phyloP scores from a whole-genome alignment of 2,888 invertebrate species.

The Drosophila sordidapex region DNA sequence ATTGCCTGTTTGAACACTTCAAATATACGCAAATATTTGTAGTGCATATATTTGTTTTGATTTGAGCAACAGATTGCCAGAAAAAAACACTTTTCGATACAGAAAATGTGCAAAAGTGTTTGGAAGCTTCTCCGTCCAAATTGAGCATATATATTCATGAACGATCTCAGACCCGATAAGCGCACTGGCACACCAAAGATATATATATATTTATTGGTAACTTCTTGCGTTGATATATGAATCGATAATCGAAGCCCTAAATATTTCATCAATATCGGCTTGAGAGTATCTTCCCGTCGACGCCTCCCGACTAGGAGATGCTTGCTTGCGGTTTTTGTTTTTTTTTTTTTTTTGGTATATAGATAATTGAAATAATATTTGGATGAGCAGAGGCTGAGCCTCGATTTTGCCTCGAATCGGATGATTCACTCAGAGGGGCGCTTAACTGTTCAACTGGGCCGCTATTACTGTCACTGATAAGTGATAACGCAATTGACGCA shows the following conservation, averaged over 20 bases:
- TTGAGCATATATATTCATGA: not conserved
- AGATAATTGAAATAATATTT: constrained; percentile 8
- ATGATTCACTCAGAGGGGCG: constrained; percentile 31
- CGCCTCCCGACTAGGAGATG: not conserved
- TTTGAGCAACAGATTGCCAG: not conserved
- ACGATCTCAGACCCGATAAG: not conserved
- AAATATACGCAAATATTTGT: not conserved
- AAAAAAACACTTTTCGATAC: not conserved
- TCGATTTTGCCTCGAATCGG: not conserved
- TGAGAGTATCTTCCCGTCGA: not conserved
- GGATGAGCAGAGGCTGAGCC: constrained; percentile 35
- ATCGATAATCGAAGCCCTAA: not conserved
- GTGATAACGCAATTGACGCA: constrained; percentile 63
- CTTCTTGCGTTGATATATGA: not conserved
- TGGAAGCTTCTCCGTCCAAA: not conserved
- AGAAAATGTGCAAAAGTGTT: not conserved
- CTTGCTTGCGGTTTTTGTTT: too few relatives aligned
- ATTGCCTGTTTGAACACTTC: not conserved
- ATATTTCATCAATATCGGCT: not conserved
- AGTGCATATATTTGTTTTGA: not conserved
- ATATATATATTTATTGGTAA: not conserved
- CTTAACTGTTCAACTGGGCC: not conserved
- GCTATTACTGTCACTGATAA: constrained; percentile 5
- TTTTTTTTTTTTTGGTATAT: not conserved
- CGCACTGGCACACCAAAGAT: not conserved